These are phyloP conservation scores for Orientallactaga bullata DNA, from an alignment of 2,113 vertebrate genomes.

Conservation along the genomic window DNA sequence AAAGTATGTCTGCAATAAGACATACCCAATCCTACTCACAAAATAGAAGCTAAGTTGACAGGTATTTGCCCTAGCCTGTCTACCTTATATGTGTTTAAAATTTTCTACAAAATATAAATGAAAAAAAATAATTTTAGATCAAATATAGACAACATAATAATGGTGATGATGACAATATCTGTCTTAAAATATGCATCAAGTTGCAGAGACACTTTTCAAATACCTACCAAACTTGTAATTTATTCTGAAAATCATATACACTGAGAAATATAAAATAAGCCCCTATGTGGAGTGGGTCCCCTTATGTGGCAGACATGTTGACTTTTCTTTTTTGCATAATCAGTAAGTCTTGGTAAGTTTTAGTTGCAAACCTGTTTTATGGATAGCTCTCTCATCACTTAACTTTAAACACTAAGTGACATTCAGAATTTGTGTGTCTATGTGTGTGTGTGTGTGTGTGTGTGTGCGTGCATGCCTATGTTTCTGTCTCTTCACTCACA, in stretches of 20 bases:
- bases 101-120: not conserved
- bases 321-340: not conserved
- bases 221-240: not conserved
- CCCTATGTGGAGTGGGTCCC: not conserved
- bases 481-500: conserved; percentile 31
- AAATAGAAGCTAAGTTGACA: not conserved
- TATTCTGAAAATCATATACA: conserved; percentile 38
- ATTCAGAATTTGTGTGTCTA: not conserved
- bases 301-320: not conserved
- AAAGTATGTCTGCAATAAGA: conserved; percentile 18
- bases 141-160: conserved; percentile 1
- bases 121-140: conserved; percentile 52
- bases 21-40: not conserved
- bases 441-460: no score
- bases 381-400: conserved; percentile 5
- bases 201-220: not conserved
- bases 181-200: not conserved
- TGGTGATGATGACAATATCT: not conserved
- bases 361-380: not conserved
- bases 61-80: not conserved
- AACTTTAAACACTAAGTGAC: conserved; percentile 30
- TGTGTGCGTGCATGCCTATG: no score
- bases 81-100: not conserved
- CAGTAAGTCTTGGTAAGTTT: not conserved
- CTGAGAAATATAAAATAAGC: not conserved